A percentile compares a stretch with the other conserved stretches of the same genome.
Conservation (phyloP, 2,888 invertebrate genomes). For the Agriopis aurantiaria region DNA sequence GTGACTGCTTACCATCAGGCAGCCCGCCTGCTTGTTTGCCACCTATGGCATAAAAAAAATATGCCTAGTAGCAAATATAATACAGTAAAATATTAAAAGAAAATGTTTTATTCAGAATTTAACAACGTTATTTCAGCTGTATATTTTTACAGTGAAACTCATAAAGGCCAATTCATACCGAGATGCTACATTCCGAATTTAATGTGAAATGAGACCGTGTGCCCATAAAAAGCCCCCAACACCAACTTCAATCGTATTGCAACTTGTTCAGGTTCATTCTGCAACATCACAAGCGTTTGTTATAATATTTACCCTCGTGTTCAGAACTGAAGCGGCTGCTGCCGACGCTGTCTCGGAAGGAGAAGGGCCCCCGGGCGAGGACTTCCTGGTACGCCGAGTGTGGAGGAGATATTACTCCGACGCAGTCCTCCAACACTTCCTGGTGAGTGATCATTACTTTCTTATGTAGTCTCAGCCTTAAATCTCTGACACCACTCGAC, state of each 20-base stretch:
- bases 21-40: no score
- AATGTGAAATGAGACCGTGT: no score
- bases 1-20: no score
- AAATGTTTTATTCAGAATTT: no score
- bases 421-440: constrained; percentile 72
- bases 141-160: no score
- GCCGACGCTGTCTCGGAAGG: constrained; percentile 79
- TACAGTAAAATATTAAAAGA: no score
- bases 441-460: constrained; percentile 64
- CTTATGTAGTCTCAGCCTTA: background rate
- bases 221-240: no score
- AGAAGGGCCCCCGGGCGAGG: constrained; percentile 77
- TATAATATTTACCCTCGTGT: background rate
- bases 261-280: background rate
- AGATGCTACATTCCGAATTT: no score
- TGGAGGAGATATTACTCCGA: constrained; percentile 73
- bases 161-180: no score
- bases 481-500: background rate
- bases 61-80: no score
- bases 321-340: constrained; percentile 80
- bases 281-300: background rate
- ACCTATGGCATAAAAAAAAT: no score
- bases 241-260: background rate
- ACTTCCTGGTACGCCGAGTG: constrained; percentile 91
- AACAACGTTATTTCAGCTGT: no score